Conservation (phyloP, 2,113 vertebrate genomes). For the Mustela nigripes region DNA sequence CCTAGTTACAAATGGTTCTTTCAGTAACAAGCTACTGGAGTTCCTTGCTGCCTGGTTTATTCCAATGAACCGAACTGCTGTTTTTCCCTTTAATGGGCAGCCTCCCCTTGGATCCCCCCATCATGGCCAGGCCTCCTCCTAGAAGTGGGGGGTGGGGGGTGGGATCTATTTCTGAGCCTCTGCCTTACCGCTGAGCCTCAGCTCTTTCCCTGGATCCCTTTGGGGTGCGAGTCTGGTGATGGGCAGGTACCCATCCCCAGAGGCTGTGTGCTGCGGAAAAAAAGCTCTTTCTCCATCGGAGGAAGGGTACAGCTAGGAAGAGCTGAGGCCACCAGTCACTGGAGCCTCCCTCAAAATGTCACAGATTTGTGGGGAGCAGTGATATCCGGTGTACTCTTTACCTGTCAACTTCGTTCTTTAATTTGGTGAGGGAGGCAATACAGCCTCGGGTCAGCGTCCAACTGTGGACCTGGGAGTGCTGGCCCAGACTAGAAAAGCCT, state of each 20-base stretch:
- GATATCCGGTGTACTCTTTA: not conserved
- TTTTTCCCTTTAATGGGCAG: not conserved
- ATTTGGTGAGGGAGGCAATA: not conserved
- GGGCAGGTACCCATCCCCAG: too few relatives aligned
- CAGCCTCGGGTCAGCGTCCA: not conserved
- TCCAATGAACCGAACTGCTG: not conserved
- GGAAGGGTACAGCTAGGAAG: not conserved
- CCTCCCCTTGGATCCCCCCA: too few relatives aligned
- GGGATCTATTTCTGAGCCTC: not conserved
- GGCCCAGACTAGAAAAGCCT: not conserved
- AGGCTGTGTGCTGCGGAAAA: not conserved
- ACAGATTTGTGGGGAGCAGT: not conserved
- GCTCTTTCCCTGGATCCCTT: not conserved
- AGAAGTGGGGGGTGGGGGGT: not conserved
- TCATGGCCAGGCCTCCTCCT: not conserved
- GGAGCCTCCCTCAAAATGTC: not conserved
- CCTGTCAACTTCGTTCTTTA: not conserved
- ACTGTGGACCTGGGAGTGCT: not conserved
- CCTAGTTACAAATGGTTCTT: not conserved
- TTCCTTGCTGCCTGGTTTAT: constrained; percentile 33
- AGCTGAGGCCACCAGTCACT: not conserved
- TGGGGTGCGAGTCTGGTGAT: not conserved
- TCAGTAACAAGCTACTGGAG: not conserved
- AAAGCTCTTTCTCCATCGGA: not conserved
- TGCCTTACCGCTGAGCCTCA: not conserved